Evolutionary conservation across 2,797 vertebrate species (phyloP).

Genomic region (Sardinella longiceps): DNA sequence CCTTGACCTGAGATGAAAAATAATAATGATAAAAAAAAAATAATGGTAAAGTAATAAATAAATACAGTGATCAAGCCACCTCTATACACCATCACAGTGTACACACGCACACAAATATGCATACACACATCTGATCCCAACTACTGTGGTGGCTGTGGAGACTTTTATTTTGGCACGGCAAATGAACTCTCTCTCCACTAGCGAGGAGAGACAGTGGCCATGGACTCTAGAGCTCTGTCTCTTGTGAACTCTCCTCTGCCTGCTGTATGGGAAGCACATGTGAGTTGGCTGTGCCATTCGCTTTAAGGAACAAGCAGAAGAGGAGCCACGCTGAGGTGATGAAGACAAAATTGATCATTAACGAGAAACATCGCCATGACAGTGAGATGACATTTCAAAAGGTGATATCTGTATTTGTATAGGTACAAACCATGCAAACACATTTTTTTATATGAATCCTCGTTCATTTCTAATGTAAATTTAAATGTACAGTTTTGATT

Average conservation of each 20-base stretch:
- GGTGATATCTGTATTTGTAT: conserved; percentile 88
- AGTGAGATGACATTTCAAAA: conserved; percentile 70
- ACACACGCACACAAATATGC: conserved; percentile 41
- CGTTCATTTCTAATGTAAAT: conserved; percentile 90
- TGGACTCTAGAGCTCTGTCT: conserved; percentile 33
- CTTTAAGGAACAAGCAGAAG: conserved; percentile 68
- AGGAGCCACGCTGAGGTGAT: conserved; percentile 69
- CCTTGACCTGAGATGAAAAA: conserved; percentile 59
- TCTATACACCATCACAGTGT: conserved; percentile 34
- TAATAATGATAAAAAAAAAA: neutral
- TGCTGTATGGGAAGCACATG: conserved; percentile 53
- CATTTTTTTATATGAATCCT: conserved; percentile 74
- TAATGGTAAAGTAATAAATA: conserved; percentile 8
- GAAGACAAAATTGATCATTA: conserved; percentile 43
- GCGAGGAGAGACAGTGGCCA: neutral
- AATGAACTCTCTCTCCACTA: neutral
- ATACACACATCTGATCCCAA: conserved; percentile 30
- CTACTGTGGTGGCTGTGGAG: conserved; percentile 19
- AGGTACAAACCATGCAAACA: conserved; percentile 79
- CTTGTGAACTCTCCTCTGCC: conserved; percentile 59
- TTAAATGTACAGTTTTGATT: conserved; percentile 99
- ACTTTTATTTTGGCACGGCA: neutral
- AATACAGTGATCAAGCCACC: conserved; percentile 12
- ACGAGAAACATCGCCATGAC: conserved; percentile 42
- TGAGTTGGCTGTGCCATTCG: conserved; percentile 68